Evolutionary conservation across 1,140 invertebrate species (phyloP).

Genomic region (Heterodera carotae): DNA sequence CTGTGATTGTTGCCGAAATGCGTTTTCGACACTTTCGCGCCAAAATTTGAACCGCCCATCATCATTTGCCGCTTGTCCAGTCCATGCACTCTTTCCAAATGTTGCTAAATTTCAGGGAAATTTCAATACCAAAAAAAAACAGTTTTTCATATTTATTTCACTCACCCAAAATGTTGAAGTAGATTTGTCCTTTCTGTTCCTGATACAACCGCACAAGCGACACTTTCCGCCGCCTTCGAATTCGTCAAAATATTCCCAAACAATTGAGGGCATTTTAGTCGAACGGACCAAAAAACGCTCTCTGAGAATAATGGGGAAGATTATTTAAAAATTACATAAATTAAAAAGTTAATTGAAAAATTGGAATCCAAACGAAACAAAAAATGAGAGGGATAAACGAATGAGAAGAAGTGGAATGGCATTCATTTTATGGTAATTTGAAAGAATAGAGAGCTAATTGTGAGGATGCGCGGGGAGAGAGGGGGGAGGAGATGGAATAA

Average conservation of each 20-base stretch:
- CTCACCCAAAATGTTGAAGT: constrained; percentile 38
- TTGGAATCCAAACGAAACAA: not conserved
- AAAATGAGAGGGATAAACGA: not conserved
- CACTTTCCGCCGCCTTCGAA: constrained; percentile 30
- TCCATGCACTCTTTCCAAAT: constrained; percentile 27
- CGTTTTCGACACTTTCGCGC: not conserved
- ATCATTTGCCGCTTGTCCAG: constrained; percentile 28
- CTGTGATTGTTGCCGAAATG: not conserved
- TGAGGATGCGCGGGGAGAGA: not conserved
- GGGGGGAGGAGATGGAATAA: not conserved
- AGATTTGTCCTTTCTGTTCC: constrained; percentile 35
- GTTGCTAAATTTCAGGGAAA: constrained; percentile 22
- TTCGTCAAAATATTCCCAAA: constrained; percentile 37
- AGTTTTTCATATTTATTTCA: not conserved
- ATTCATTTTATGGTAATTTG: not conserved
- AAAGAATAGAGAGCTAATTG: not conserved
- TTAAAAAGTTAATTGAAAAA: not conserved
- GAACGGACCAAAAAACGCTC: no score
- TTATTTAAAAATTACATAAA: no score
- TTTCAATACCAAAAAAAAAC: not conserved
- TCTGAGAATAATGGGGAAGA: no score
- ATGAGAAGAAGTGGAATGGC: not conserved
- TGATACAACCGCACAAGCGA: constrained; percentile 25
- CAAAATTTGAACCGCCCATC: not conserved
- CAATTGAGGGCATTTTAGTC: constrained; percentile 29